Evolutionary conservation across 2,888 invertebrate genomes (phyloP).

Genomic region (Agonum fuliginosum): DNA sequence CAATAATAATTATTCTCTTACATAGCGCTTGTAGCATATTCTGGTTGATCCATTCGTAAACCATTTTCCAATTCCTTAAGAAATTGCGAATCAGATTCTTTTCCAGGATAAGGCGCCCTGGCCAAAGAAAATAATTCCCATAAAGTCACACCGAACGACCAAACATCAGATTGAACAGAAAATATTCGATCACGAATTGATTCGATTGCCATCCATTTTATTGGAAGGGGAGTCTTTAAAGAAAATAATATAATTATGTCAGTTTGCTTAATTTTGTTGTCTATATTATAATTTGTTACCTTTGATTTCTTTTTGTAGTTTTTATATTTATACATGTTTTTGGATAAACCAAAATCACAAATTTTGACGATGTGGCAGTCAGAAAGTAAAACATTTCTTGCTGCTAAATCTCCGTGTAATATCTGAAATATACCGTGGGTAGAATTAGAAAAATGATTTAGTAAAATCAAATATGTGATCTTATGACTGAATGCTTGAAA

Average conservation of each 20-base stretch:
- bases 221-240: slow-evolving; percentile 85
- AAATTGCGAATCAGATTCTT: slow-evolving; percentile 83
- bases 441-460: too few relatives aligned
- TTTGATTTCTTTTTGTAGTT: slow-evolving; percentile 93
- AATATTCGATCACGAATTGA: slow-evolving; percentile 93
- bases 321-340: slow-evolving; percentile 91
- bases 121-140: slow-evolving; percentile 94
- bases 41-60: slow-evolving; percentile 91
- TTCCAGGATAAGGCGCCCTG: slow-evolving; percentile 90
- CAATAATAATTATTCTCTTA: slow-evolving; percentile 71
- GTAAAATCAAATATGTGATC: too few relatives aligned
- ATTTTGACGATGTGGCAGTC: slow-evolving; percentile 96
- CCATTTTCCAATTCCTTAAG: slow-evolving; percentile 86
- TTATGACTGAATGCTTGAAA: too few relatives aligned
- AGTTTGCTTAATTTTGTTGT: not conserved
- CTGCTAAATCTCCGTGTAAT: slow-evolving; percentile 91
- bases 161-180: slow-evolving; percentile 95
- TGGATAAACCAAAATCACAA: slow-evolving; percentile 96
- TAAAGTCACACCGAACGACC: slow-evolving; percentile 92
- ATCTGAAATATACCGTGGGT: slow-evolving; percentile 75
- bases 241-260: slow-evolving; percentile 25
- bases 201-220: slow-evolving; percentile 98
- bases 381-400: slow-evolving; percentile 91
- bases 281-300: slow-evolving; percentile 73
- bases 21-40: slow-evolving; percentile 86